A percentile compares a stretch with the other conserved stretches of the same genome.
These are phyloP conservation scores for Gavia stellata DNA, from an alignment of 2,113 vertebrate genomes.

Conservation along the genomic window DNA sequence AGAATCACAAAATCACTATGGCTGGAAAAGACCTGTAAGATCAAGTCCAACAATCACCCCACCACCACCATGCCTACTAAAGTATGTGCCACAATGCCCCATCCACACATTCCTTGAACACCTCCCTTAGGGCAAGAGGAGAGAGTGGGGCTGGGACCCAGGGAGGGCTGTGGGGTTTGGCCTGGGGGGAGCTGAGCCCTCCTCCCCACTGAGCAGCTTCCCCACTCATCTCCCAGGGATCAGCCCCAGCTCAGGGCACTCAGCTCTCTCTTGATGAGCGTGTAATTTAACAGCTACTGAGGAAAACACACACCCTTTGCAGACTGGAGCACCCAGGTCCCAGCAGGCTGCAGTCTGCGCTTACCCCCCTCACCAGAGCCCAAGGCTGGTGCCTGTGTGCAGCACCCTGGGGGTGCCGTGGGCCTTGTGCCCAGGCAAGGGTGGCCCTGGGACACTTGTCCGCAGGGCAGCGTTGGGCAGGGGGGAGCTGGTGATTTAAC, in stretches of 20 bases:
- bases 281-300: no score
- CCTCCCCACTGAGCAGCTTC: neutral
- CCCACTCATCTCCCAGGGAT: neutral
- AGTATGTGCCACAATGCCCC: no score
- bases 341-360: neutral
- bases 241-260: neutral
- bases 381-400: no score
- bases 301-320: rapidly evolving
- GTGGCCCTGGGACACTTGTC: neutral
- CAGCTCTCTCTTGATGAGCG: rapidly evolving
- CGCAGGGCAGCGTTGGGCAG: no score
- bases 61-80: no score
- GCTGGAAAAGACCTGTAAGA: no score
- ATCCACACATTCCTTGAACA: no score
- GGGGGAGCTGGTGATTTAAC: neutral
- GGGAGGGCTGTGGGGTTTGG: neutral
- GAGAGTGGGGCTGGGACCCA: neutral
- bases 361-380: neutral
- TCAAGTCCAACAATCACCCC: no score
- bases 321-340: no score
- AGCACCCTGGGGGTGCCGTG: neutral
- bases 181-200: neutral
- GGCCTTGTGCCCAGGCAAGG: neutral
- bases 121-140: neutral
- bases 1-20: no score